Percentiles rank a stretch among this genome's conserved stretches.
phyloP scores from a whole-genome alignment of 2,888 invertebrate genomes.

The Pegoplata infirma region DNA sequence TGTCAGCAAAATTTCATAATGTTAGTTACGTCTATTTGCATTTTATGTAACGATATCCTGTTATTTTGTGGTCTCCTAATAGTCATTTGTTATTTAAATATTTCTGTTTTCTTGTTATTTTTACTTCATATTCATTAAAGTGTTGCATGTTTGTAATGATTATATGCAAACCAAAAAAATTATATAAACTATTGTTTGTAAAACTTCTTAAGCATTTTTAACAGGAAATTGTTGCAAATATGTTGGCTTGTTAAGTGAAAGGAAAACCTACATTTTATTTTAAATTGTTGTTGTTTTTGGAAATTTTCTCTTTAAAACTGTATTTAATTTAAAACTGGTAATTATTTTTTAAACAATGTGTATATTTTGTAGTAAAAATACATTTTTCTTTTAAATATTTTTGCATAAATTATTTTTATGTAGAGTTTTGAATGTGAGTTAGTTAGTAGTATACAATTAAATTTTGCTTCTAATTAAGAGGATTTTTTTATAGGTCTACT shows the following conservation, averaged over 20 bases:
- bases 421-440: too few relatives aligned
- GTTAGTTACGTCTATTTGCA: too few relatives aligned
- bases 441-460: background rate
- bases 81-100: background rate
- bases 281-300: background rate
- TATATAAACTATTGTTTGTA: background rate
- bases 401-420: background rate
- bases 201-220: background rate
- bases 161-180: constrained; percentile 34
- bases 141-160: constrained; percentile 50
- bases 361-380: background rate
- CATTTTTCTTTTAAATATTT: background rate
- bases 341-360: background rate
- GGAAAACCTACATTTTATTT: constrained; percentile 33
- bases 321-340: background rate
- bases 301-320: background rate
- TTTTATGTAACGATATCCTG: too few relatives aligned
- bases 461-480: background rate
- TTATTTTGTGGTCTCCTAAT: background rate
- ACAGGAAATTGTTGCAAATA: constrained; percentile 56
- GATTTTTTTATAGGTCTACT: background rate
- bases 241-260: constrained; percentile 54
- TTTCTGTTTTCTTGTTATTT: background rate
- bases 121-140: constrained; percentile 22
- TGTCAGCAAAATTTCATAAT: too few relatives aligned